Percentiles rank a stretch among this genome's conserved stretches.
phyloP scores from a whole-genome alignment of 2,888 invertebrate genomes.

The Epistrophe eligans region DNA sequence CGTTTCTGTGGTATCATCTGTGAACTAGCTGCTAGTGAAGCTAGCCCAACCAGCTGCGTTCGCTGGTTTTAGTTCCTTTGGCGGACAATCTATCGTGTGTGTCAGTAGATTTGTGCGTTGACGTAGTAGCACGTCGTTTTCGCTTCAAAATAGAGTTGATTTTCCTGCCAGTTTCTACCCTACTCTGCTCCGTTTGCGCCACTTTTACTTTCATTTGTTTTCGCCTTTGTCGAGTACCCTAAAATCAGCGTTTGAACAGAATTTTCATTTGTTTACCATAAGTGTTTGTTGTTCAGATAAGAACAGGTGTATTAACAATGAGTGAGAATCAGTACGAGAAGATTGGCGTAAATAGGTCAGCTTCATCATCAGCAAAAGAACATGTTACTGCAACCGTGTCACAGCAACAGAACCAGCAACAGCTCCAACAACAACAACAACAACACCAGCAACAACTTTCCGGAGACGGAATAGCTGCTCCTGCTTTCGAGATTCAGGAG shows the following conservation, averaged over 20 bases:
- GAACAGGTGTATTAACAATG: conserved; percentile 34
- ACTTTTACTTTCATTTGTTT: conserved; percentile 61
- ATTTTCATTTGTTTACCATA: conserved; percentile 60
- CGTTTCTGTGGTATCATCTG: conserved; percentile 60
- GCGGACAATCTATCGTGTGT: conserved; percentile 58
- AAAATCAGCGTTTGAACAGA: conserved; percentile 27
- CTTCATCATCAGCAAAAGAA: conserved; percentile 36
- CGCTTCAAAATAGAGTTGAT: conserved; percentile 61
- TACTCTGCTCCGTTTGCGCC: conserved; percentile 33
- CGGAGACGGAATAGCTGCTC: conserved; percentile 67
- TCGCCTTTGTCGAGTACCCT: conserved; percentile 1
- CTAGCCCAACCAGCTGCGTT: conserved; percentile 63
- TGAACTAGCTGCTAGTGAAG: conserved; percentile 44
- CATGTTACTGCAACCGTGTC: conserved; percentile 45
- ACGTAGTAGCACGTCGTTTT: conserved; percentile 64
- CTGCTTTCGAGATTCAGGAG: conserved; percentile 79
- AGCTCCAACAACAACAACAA: conserved; percentile 16
- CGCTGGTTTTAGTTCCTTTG: conserved; percentile 48
- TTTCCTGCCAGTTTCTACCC: conserved; percentile 26
- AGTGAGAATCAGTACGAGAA: conserved; percentile 31
- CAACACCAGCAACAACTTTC: conserved; percentile 23
- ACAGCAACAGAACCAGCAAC: conserved; percentile 18
- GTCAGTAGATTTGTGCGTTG: conserved; percentile 52
- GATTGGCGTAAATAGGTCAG: conserved; percentile 59
- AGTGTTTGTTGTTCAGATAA: conserved; percentile 25